Conservation (phyloP, 2,797 vertebrate genomes). For the Trichosurus vulpecula region DNA sequence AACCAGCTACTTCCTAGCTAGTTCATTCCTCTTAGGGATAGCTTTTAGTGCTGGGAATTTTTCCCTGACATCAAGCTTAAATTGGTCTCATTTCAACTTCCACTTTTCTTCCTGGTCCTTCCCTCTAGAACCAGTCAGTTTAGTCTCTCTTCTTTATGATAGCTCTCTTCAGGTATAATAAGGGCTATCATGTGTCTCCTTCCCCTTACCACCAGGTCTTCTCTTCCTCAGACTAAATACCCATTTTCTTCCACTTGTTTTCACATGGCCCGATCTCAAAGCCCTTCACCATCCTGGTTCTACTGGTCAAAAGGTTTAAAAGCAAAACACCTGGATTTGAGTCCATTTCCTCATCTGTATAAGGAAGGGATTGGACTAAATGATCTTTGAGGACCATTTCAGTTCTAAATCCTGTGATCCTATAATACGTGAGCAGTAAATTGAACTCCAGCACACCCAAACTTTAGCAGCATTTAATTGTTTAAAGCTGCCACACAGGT, state of each 20-base stretch:
- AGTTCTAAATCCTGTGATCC: neutral
- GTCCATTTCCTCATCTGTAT: neutral
- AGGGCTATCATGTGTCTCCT: neutral
- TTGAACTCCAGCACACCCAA: constrained; percentile 53
- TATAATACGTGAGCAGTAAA: constrained; percentile 49
- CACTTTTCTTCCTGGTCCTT: neutral
- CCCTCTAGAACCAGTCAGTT: neutral
- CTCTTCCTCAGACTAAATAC: neutral
- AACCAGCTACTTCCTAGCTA: neutral
- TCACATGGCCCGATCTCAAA: neutral
- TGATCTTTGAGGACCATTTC: neutral
- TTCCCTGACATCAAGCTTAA: neutral
- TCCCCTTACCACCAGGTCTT: neutral
- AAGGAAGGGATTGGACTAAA: neutral
- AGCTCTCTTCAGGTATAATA: neutral
- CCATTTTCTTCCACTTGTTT: neutral
- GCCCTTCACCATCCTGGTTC: neutral
- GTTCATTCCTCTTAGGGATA: neutral
- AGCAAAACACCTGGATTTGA: neutral
- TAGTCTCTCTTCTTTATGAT: neutral
- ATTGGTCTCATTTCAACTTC: neutral
- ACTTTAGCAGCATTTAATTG: constrained; percentile 65
- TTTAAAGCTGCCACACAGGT: constrained; percentile 29
- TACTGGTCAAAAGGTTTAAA: neutral
- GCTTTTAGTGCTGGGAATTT: neutral